Evolutionary conservation across 2,888 invertebrate genomes (phyloP), one percentile per base, ranked within the genome.

Genomic region (Danaus chrysippus): DNA sequence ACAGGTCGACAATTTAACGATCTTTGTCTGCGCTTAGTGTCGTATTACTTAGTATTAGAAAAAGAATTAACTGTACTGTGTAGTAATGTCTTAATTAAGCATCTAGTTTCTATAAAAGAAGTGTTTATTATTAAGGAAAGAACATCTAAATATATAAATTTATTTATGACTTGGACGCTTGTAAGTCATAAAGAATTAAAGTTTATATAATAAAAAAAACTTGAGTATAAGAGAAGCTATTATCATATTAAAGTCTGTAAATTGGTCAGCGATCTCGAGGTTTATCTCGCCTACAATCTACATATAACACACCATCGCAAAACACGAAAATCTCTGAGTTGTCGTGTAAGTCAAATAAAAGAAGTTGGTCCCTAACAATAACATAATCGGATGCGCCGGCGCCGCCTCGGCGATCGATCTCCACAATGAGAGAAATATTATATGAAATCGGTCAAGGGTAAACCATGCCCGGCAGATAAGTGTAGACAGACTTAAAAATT

Each of bases 331-430:
- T 76, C 76, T 75, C 70, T 68, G 70, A 70, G 83, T 83, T 81
- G 82, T 81, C 83, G 80, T 82, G 79, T 84, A 82, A 84, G 81
- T 87, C 84, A 86, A 85, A 87, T 87, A 88, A 87, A 88, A 84
- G 87, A 85, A 87, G 83, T 83, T 67, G 76, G 81, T 78, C 76
- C 79, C 81, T 81, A 82, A 87, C 86, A 87, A 87, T 87, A 86
- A 87, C 86, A 86, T 84, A 85, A 84, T 86, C 83, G 84, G 83
- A 78, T 81, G 84, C 84, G 82, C 83, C 76, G 86, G 87, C 88
- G 88, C 88, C 88, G 83, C 73, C 74, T 72, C 71, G 88, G 75
- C 88, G 86, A 83, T 77, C 76, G 78, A 77, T 76, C 73, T 75
- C 69, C 70, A 73, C 75, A 79, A 78, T 76, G 68, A 71, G 71